phyloP scores from a whole-genome alignment of 2,113 vertebrate genomes.

The Glaucomys volans region DNA sequence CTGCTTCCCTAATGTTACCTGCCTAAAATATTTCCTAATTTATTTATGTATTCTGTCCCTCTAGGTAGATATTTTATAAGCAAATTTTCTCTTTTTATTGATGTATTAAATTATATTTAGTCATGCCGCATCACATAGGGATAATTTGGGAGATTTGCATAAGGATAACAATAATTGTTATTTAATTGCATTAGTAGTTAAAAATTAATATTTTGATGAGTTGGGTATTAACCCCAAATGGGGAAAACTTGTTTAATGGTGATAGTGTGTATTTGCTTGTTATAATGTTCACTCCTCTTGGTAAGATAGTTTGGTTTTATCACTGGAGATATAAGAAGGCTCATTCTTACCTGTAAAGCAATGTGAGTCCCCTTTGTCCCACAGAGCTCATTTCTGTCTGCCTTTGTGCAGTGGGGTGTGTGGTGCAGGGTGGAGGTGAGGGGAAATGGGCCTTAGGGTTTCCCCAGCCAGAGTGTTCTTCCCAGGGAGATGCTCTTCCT shows the following conservation, averaged over 20 bases:
- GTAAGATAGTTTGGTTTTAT: not conserved
- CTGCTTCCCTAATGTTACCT: not conserved
- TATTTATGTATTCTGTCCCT: not conserved
- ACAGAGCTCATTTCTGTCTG: not conserved
- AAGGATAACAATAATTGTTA: not conserved
- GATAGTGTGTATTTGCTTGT: conserved; percentile 12
- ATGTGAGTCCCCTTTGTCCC: not conserved
- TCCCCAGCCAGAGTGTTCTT: not conserved
- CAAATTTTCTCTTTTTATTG: not conserved
- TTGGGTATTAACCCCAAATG: not conserved
- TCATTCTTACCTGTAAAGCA: not conserved
- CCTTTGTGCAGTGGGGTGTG: not conserved
- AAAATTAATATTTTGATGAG: conserved; percentile 18
- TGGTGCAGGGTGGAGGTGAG: not conserved
- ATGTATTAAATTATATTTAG: not conserved
- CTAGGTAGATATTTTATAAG: not conserved
- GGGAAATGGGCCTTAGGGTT: not conserved
- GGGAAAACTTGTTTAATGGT: not conserved
- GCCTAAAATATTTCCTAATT: not conserved
- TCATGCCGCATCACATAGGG: not conserved
- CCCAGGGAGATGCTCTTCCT: not conserved
- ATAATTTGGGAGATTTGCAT: not conserved
- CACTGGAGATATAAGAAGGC: not conserved
- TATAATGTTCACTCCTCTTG: conserved; percentile 10
- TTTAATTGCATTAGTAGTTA: not conserved